Percentiles rank a stretch among this genome's conserved stretches.
These are phyloP conservation scores for Ceratitis capitata DNA, from an alignment of 1,140 invertebrate species.

Conservation along the genomic window DNA sequence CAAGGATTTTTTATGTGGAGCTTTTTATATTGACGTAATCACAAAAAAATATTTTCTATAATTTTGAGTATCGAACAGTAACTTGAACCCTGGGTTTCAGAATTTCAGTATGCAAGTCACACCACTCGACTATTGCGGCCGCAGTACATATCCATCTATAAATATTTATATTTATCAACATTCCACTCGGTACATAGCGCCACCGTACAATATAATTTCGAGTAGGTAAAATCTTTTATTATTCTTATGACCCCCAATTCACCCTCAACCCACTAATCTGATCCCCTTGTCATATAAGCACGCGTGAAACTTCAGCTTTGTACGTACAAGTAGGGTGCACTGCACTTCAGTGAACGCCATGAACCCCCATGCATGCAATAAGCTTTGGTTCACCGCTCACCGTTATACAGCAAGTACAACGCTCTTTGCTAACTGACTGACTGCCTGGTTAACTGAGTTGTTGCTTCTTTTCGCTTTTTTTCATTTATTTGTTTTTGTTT, in stretches of 20 bases:
- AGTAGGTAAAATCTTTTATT: not conserved
- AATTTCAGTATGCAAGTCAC: too few relatives aligned
- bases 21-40: too few relatives aligned
- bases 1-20: too few relatives aligned
- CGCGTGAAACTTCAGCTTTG: not conserved
- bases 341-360: slow-evolving; percentile 20
- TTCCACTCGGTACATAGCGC: not conserved
- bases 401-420: not conserved
- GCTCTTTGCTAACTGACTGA: slow-evolving; percentile 20
- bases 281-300: not conserved
- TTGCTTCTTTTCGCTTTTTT: too few relatives aligned
- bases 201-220: too few relatives aligned
- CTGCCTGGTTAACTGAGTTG: not conserved
- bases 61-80: too few relatives aligned
- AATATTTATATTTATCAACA: too few relatives aligned
- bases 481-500: too few relatives aligned
- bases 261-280: slow-evolving; percentile 10
- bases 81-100: too few relatives aligned
- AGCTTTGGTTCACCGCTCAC: slow-evolving; percentile 14
- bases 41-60: too few relatives aligned
- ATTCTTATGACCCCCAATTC: not conserved
- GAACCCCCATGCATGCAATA: slow-evolving; percentile 28
- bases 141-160: too few relatives aligned
- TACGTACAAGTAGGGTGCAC: slow-evolving; percentile 21
- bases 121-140: too few relatives aligned